Evolutionary conservation across 2,888 invertebrate species (phyloP).

Genomic region (Heliconius cydno): DNA sequence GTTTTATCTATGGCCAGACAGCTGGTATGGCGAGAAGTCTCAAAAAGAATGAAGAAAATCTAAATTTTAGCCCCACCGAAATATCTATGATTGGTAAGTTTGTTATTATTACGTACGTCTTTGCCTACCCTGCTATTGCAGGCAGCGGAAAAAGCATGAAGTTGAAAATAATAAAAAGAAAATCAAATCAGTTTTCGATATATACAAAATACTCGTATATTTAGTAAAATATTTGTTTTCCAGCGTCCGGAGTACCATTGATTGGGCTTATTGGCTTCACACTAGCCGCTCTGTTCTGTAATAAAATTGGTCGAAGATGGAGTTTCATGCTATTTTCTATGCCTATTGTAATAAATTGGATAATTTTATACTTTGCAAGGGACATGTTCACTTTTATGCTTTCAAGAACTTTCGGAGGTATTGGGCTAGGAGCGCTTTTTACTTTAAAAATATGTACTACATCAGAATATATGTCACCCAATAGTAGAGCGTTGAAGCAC

Average conservation of each 20-base stretch:
- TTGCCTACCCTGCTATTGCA: too few species aligned
- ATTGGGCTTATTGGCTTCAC: conserved; percentile 2
- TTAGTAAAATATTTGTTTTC: conserved; percentile 6
- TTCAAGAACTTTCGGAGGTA: conserved; percentile 50
- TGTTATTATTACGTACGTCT: neutral
- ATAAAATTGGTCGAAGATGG: conserved; percentile 31
- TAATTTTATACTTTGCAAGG: conserved; percentile 47
- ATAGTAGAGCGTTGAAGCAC: conserved; percentile 48
- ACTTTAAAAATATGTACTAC: conserved; percentile 45
- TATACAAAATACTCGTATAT: neutral
- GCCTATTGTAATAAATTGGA: conserved; percentile 40
- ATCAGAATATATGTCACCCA: conserved; percentile 51
- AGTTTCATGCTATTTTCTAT: conserved; percentile 27
- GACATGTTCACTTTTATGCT: conserved; percentile 45
- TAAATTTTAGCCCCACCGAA: neutral
- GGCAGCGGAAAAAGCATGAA: too few species aligned
- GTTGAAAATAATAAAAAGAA: too few species aligned
- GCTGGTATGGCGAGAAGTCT: neutral
- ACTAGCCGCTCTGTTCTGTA: conserved; percentile 3
- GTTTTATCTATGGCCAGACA: conserved; percentile 8
- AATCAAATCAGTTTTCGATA: too few species aligned
- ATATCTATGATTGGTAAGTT: conserved; percentile 3
- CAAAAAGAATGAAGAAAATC: conserved; percentile 8
- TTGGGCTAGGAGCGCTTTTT: conserved; percentile 50
- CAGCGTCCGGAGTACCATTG: conserved; percentile 1